phyloP scores from a whole-genome alignment of 2,113 vertebrate genomes.

The Mastomys coucha region DNA sequence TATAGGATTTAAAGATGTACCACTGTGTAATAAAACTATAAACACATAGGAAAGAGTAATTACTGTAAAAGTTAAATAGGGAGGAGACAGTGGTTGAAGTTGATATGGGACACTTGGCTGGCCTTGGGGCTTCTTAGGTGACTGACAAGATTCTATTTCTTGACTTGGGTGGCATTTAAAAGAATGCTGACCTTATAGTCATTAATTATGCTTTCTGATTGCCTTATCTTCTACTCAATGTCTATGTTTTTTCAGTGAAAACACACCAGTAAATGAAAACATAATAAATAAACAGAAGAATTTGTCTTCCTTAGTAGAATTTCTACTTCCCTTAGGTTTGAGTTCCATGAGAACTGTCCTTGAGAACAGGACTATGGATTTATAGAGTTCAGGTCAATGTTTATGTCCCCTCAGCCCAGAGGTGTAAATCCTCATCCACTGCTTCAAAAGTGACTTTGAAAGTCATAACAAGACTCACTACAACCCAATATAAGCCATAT shows the following conservation, averaged over 20 bases:
- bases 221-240: conserved; percentile 44
- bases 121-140: conserved; percentile 28
- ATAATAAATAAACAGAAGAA: conserved; percentile 52
- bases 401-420: conserved; percentile 48
- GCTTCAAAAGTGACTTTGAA: conserved; percentile 52
- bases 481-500: conserved; percentile 55
- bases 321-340: conserved; percentile 43
- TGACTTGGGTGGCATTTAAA: conserved; percentile 60
- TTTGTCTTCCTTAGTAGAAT: conserved; percentile 55
- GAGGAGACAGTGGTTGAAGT: not conserved
- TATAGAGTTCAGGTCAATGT: conserved; percentile 49
- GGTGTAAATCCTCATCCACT: conserved; percentile 56
- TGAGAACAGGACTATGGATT: conserved; percentile 64
- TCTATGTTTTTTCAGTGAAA: conserved; percentile 41
- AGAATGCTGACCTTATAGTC: conserved; percentile 36
- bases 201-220: conserved; percentile 48
- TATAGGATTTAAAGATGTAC: not conserved
- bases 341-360: conserved; percentile 59
- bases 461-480: conserved; percentile 45
- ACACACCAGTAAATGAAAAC: conserved; percentile 27
- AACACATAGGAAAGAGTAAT: conserved; percentile 34
- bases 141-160: conserved; percentile 62
- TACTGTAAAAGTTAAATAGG: conserved; percentile 29
- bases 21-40: conserved; percentile 31
- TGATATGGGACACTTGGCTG: not conserved